These are phyloP conservation scores for Hirtodrosophila trivittata DNA, from an alignment of 2,888 invertebrate species.

Conservation along the genomic window DNA sequence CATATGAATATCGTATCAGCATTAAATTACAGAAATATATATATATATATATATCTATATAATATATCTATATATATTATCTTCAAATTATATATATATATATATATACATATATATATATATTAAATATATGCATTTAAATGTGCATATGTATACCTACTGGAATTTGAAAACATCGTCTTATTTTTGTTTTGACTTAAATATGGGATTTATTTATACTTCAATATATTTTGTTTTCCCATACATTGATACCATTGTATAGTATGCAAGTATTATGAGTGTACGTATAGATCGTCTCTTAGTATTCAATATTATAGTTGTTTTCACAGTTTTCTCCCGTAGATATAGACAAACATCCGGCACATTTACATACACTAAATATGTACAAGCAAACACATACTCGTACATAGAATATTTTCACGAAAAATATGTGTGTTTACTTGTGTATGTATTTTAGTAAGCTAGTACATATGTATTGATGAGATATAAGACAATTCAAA, in stretches of 20 bases:
- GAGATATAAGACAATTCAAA: constrained; percentile 8
- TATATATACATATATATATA: constrained; percentile 1
- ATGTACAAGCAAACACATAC: background rate
- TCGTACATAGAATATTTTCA: background rate
- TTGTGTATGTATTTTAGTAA: constrained; percentile 3
- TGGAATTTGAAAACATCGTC: constrained; percentile 17
- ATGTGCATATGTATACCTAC: constrained; percentile 18
- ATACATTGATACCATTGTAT: background rate
- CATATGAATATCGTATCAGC: constrained; percentile 82
- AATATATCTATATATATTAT: constrained; percentile 1
- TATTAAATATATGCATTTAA: constrained; percentile 9
- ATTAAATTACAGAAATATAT: constrained; percentile 21
- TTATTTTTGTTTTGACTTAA: constrained; percentile 22
- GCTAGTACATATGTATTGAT: constrained; percentile 24
- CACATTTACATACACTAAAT: constrained; percentile 15
- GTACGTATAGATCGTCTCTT: constrained; percentile 4
- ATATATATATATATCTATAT: background rate
- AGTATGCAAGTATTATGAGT: constrained; percentile 12
- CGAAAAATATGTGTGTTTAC: no score
- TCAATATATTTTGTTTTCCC: background rate
- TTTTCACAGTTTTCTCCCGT: constrained; percentile 10
- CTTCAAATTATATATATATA: constrained; percentile 1
- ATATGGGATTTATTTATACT: constrained; percentile 9
- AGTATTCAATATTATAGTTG: constrained; percentile 17
- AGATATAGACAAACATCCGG: constrained; percentile 31